A percentile compares a stretch with the other conserved stretches of the same genome.
phyloP scores from a whole-genome alignment of 2,113 vertebrate genomes.

The Phalacrocorax pelagicus region DNA sequence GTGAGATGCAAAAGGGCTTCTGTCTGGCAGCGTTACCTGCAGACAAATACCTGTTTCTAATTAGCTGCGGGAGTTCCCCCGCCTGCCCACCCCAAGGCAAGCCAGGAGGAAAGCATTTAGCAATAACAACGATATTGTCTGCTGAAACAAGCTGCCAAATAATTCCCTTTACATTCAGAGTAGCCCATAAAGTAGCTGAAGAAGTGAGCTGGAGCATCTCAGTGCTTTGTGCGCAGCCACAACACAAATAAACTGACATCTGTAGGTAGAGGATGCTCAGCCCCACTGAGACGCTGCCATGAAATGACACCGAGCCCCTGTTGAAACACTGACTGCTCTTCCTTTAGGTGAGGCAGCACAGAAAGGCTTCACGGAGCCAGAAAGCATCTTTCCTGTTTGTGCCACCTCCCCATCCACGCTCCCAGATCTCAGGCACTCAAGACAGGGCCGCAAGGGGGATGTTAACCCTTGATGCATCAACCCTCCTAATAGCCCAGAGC shows the following conservation, averaged over 20 bases:
- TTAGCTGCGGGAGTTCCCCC: background rate
- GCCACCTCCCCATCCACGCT: background rate
- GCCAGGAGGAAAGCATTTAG: background rate
- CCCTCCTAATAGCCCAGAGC: background rate
- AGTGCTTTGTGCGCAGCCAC: background rate
- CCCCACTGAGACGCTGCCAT: accelerated
- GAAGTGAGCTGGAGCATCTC: background rate
- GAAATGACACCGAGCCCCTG: background rate
- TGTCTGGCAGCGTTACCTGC: constrained; percentile 16
- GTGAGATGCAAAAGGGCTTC: background rate
- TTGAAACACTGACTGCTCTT: background rate
- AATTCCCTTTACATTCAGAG: background rate
- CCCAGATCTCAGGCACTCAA: background rate
- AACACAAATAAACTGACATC: accelerated
- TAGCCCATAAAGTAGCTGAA: background rate
- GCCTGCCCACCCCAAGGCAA: background rate
- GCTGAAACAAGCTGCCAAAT: background rate
- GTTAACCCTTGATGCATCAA: background rate
- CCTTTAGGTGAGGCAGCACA: background rate
- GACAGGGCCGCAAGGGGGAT: background rate
- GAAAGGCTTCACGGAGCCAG: background rate
- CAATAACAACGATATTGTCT: background rate
- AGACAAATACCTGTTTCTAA: background rate
- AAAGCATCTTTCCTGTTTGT: background rate
- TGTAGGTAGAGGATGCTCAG: background rate